Conservation (phyloP, 2,888 invertebrate genomes). For the Leptarthrus brevirostris region DNA sequence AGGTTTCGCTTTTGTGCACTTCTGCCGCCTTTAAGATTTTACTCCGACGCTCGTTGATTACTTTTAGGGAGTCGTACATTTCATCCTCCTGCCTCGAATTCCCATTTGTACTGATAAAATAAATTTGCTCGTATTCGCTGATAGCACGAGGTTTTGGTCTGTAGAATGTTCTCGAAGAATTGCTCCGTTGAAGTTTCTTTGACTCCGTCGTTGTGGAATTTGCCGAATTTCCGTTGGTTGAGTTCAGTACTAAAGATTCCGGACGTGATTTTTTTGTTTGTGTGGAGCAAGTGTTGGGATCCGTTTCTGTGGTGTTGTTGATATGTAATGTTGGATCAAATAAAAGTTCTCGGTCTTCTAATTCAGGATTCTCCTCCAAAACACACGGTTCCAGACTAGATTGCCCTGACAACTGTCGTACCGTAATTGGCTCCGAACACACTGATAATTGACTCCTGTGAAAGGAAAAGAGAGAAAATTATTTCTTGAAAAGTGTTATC, state of each 20-base stretch:
- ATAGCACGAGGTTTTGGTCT: conserved; percentile 62
- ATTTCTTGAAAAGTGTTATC: too few relatives aligned
- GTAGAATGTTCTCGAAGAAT: conserved; percentile 65
- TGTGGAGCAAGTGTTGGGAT: background rate
- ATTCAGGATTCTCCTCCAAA: conserved; percentile 62
- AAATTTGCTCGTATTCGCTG: conserved; percentile 63
- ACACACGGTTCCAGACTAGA: conserved; percentile 66
- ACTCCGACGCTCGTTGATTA: conserved; percentile 65
- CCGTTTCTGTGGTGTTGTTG: background rate
- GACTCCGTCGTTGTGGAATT: conserved; percentile 50
- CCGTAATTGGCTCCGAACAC: conserved; percentile 64
- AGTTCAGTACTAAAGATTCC: conserved; percentile 60
- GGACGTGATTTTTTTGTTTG: conserved; percentile 61
- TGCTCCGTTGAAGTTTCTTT: conserved; percentile 62
- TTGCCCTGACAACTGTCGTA: conserved; percentile 64
- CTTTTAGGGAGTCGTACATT: conserved; percentile 65
- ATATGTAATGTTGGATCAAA: conserved; percentile 5
- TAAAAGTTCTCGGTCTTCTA: conserved; percentile 54
- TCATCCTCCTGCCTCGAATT: conserved; percentile 58
- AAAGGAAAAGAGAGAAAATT: background rate
- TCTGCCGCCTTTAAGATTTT: conserved; percentile 61
- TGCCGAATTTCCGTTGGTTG: conserved; percentile 33
- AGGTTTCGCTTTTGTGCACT: conserved; percentile 60
- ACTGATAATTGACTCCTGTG: conserved; percentile 65
- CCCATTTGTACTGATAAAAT: conserved; percentile 60